Conservation (phyloP, 2,113 vertebrate species). For the Hydropotes inermis region DNA sequence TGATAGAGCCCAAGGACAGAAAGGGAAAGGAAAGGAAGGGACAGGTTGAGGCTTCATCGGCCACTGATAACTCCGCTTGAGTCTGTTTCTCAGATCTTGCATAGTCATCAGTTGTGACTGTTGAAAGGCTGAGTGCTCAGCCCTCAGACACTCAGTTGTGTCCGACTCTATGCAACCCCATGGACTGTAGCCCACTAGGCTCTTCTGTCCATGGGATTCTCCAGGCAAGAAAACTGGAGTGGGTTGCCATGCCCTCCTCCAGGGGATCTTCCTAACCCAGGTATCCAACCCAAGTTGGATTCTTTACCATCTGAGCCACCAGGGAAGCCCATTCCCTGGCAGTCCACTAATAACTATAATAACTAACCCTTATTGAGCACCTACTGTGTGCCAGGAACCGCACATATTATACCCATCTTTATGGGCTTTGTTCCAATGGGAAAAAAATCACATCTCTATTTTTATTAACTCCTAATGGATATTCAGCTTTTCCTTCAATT, state of each 20-base stretch:
- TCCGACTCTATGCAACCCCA: neutral
- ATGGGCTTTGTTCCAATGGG: neutral
- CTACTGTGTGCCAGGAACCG: neutral
- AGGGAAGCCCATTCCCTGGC: neutral
- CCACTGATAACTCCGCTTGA: neutral
- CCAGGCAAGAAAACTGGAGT: neutral
- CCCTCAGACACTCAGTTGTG: neutral
- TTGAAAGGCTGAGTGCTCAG: neutral
- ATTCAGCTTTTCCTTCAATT: neutral
- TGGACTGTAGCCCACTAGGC: neutral
- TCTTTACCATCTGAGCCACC: neutral
- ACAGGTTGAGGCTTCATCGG: accelerated
- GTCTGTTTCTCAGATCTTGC: neutral
- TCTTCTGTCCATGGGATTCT: neutral
- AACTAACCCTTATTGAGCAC: neutral
- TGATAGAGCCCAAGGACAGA: neutral
- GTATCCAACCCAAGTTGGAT: neutral
- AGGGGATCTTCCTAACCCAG: neutral
- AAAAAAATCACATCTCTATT: neutral
- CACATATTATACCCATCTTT: neutral
- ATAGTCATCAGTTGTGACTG: neutral
- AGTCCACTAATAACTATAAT: neutral
- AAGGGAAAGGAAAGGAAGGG: neutral
- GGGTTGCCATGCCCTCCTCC: neutral
- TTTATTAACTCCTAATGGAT: neutral